Base-by-base conservation (phyloP, 2,888 invertebrate genomes). In the Scrobipalpa atriplicella region DNA sequence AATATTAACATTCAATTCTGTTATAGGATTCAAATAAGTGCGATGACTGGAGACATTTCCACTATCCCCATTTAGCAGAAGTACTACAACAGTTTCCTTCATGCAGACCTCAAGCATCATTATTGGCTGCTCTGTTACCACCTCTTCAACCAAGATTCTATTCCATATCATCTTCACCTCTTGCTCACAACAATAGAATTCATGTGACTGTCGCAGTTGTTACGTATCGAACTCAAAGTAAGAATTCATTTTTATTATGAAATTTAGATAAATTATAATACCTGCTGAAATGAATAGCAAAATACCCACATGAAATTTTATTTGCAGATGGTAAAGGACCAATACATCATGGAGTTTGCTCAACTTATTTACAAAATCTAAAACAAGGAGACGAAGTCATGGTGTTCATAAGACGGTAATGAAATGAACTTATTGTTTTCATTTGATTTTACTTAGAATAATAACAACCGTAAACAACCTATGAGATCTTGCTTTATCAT, bases 171-270 rank as follows among this genome's bases (percentile, higher is more conserved):
- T 98, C 98, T 0, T 97, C 98, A 10, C 96, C 97, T 0, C 83
- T 94, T 5, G 94, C 95, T 13, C 94, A 96, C 79, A 94, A 93
- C 0, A 95, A 95, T 61, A 95, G 96, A 81, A 95, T 99, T 21
- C 98, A 99, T 81, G 89, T 98, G 61, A 99, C 99, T 0, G 98
- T 98, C 8, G 98, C 98, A 60, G 96, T 98, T 9, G 98, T 99
- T 16, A 94, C 95, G 62, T 99, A 97, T 84, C 95, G 94, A 80
- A 96, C 97, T 1, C 95, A 97, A 91, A 95, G 97, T 96, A 86
- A 85, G 83, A 79, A 47, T 21, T 36, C 16, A 64, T 11, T 29
- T 29, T 29, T n/a, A n/a, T n/a, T n/a, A n/a, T n/a, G n/a, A 29
- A 5, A 29, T 3, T 29, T 29, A 5, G 29, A 29, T 29, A 29